Percentiles rank a stretch among this genome's conserved stretches.
Evolutionary conservation across 2,797 vertebrate species (phyloP).

Genomic region (Phataginus tetradactyla): DNA sequence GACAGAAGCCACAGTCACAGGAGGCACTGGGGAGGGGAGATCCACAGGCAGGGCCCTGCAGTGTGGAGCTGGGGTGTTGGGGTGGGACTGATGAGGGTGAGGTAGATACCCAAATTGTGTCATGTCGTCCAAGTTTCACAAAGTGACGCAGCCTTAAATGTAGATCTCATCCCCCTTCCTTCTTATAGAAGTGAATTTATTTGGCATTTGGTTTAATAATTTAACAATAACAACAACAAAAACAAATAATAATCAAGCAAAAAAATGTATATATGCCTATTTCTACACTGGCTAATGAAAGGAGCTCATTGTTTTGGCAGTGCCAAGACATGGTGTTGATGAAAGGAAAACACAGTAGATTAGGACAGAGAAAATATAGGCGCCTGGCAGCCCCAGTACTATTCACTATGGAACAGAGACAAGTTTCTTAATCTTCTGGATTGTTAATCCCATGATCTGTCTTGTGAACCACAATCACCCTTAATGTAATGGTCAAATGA

Average conservation of each 20-base stretch:
- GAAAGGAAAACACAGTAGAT: background rate
- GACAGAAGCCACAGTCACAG: background rate
- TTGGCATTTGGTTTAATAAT: background rate
- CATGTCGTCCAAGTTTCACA: background rate
- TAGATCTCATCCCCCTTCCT: background rate
- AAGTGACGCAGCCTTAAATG: background rate
- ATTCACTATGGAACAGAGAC: background rate
- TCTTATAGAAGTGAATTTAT: background rate
- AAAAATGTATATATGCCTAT: background rate
- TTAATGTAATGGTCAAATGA: background rate
- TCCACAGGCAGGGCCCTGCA: background rate
- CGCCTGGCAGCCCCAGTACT: fast-evolving
- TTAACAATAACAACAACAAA: background rate
- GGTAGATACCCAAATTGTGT: background rate
- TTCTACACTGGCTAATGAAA: background rate
- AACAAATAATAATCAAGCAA: background rate
- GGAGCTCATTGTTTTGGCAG: background rate
- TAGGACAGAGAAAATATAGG: background rate
- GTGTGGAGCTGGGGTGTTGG: background rate
- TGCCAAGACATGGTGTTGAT: background rate
- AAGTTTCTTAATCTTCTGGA: background rate
- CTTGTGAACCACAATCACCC: background rate
- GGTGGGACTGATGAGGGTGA: background rate
- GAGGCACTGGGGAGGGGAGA: background rate
- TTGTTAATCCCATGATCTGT: background rate